phyloP scores from a whole-genome alignment of 1,140 invertebrate genomes.

The Zaprionus vittiger region DNA sequence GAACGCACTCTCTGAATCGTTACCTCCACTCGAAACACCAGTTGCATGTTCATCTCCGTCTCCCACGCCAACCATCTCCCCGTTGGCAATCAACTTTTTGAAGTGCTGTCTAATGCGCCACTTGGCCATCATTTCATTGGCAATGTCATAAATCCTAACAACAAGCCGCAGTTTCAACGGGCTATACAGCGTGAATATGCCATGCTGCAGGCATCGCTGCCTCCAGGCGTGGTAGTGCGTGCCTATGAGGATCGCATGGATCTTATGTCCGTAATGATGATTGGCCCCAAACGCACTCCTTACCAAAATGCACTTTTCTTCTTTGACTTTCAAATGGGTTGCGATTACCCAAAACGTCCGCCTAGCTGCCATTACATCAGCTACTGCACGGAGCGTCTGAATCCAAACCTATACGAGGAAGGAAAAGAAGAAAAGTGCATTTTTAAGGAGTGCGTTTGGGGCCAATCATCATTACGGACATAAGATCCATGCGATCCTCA shows the following conservation, averaged over 20 bases:
- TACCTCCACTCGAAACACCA: conserved; percentile 57
- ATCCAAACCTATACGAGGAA: conserved; percentile 98
- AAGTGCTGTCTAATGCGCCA: conserved; percentile 90
- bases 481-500: no score
- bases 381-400: conserved; percentile 95
- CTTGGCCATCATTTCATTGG: conserved; percentile 91
- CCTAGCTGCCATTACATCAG: conserved; percentile 96
- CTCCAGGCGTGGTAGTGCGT: conserved; percentile 90
- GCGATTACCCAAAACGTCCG: conserved; percentile 94
- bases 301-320: conserved; percentile 97
- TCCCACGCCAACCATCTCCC: not conserved
- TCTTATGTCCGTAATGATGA: conserved; percentile 95
- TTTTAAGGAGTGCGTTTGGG: no score
- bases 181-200: conserved; percentile 93
- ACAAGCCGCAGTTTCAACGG: conserved; percentile 90
- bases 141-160: conserved; percentile 91
- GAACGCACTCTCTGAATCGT: conserved; percentile 61
- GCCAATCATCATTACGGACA: no score
- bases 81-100: conserved; percentile 86
- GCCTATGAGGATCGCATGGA: conserved; percentile 97
- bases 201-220: conserved; percentile 92
- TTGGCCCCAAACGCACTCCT: conserved; percentile 95
- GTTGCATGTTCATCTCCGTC: conserved; percentile 66
- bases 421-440: no score
- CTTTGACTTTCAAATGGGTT: conserved; percentile 96